Base-by-base conservation (phyloP, 2,113 vertebrate genomes). In the Pelusios castaneus region DNA sequence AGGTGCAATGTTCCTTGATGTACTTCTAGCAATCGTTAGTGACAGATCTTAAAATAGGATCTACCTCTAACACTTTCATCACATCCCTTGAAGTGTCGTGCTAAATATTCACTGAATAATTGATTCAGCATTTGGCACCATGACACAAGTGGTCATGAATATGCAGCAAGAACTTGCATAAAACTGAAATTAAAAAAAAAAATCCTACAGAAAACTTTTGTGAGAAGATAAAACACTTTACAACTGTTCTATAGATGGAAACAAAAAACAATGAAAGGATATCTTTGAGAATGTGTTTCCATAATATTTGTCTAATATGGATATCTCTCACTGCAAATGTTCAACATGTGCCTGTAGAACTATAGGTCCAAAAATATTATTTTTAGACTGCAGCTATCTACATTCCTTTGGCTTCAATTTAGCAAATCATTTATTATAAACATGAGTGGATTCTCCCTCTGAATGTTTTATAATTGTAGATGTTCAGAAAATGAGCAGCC, bases 31-130 rank as follows among this genome's bases (percentile, higher is more conserved):
- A 76, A 80, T 94, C 21, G 3, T 80, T 95, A 96, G 92, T 52
- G 89, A 82, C n/a, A 90, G n/a, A 85, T 89, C 94, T 94, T 96
- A 90, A 96, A 96, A 95, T 87, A 95, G 76, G 43, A 7, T 90
- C 73, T 85, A 47, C 8, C 90, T 85, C 52, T 82, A 94, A 29
- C 24, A 89, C 5, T 93, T 95, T 82, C 1, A 3, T 87, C 92
- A 95, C 89, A 67, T 92, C 93, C 17, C 31, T 95, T 93, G 27
- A 92, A 92, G 52, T 94, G 93, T 90, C 86, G 90, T 3, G 7
- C 38, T 90, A 89, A 95, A 92, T 95, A 95, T 47, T 90, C 80
- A 76, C 80, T 84, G 92, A 96, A 95, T 90, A 96, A 97, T 90
- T 94, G 84, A 94, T 90, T 91, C 79, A 86, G 67, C 21, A 82